These are phyloP conservation scores for Burhinus bistriatus DNA, from an alignment of 2,113 vertebrate genomes.

Conservation along the genomic window DNA sequence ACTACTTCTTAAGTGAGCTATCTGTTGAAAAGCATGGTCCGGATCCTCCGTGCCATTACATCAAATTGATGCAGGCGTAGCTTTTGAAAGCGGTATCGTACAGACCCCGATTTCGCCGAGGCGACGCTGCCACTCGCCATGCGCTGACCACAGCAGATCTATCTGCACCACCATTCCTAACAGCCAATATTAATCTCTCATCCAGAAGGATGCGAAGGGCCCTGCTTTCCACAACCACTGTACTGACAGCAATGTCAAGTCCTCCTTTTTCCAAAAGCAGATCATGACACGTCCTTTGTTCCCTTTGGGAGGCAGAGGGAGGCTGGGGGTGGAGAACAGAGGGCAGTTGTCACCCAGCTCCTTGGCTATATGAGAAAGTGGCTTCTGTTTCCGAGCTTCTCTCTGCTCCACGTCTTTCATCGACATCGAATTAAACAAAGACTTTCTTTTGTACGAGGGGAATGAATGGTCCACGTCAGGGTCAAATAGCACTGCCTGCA, in stretches of 20 bases:
- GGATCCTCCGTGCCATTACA: background rate
- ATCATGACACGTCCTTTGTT: constrained; percentile 2
- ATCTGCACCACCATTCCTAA: background rate
- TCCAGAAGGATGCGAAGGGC: background rate
- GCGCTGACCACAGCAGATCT: background rate
- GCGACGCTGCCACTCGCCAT: background rate
- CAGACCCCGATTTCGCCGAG: accelerated
- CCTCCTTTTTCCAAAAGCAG: background rate
- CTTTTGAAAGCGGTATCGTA: background rate
- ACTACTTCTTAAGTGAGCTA: background rate
- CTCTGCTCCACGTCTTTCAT: constrained; percentile 47
- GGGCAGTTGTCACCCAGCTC: constrained; percentile 61
- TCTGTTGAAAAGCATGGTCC: background rate
- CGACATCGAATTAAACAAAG: constrained; percentile 56
- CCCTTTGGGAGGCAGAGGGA: constrained; percentile 6
- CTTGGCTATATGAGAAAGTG: constrained; percentile 53
- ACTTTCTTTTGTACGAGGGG: constrained; percentile 40
- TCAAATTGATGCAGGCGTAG: background rate
- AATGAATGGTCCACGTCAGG: constrained; percentile 46
- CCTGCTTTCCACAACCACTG: background rate
- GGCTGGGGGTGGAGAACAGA: constrained; percentile 61
- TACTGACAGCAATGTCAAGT: background rate
- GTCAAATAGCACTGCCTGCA: constrained; percentile 55
- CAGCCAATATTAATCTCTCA: background rate
- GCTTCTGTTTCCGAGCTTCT: constrained; percentile 62